Percentiles rank a stretch among this genome's conserved stretches.
Evolutionary conservation across 1,140 invertebrate species (phyloP).

Genomic region (Chrysoperla carnea): DNA sequence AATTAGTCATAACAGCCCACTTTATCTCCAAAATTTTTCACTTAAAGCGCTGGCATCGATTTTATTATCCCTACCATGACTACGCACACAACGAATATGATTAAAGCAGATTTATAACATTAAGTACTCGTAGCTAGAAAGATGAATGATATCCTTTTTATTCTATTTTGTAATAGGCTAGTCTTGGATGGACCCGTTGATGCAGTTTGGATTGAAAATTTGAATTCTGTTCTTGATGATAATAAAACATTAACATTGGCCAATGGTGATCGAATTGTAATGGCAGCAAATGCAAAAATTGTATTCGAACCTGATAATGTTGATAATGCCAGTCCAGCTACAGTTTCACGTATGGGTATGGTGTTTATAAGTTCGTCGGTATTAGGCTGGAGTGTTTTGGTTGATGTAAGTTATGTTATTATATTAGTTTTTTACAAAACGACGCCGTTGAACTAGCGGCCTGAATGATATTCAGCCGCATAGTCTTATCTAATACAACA

Average conservation of each 20-base stretch:
- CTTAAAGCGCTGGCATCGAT: too few relatives aligned
- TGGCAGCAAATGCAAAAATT: constrained; percentile 75
- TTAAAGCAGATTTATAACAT: too few relatives aligned
- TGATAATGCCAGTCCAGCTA: constrained; percentile 86
- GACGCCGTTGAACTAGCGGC: too few relatives aligned
- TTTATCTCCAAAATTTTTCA: too few relatives aligned
- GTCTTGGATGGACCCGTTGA: constrained; percentile 80
- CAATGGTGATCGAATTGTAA: constrained; percentile 77
- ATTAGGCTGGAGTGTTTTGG: constrained; percentile 43
- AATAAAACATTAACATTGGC: constrained; percentile 77
- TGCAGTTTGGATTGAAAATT: constrained; percentile 89
- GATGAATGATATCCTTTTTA: too few relatives aligned
- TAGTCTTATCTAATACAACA: too few relatives aligned
- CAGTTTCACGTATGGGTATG: constrained; percentile 84
- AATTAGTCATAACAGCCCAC: too few relatives aligned
- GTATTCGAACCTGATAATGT: constrained; percentile 89
- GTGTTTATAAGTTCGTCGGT: constrained; percentile 81
- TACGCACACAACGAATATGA: too few relatives aligned
- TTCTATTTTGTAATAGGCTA: constrained; percentile 9
- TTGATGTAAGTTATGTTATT: constrained; percentile 26
- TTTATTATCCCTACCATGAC: too few relatives aligned
- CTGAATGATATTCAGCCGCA: too few relatives aligned
- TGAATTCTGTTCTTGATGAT: constrained; percentile 86
- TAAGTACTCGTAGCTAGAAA: too few relatives aligned
- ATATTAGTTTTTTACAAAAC: background rate